Evolutionary conservation across 2,797 vertebrate species (phyloP).

Genomic region (Leptatherina wallacei): DNA sequence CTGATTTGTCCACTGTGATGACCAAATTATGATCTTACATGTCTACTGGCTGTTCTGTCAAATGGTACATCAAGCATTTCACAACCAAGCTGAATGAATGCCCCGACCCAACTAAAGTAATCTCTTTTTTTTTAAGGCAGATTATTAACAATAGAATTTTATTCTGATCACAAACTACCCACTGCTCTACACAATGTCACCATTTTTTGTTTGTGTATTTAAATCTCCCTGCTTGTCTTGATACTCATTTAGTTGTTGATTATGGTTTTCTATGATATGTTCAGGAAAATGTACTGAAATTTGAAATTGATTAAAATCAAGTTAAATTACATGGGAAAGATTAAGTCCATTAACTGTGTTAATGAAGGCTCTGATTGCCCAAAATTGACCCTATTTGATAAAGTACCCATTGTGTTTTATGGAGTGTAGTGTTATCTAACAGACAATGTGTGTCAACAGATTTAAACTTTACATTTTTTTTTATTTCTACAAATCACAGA

Average conservation of each 20-base stretch:
- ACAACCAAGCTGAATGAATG: slow-evolving; percentile 49
- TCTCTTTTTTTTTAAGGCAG: background rate
- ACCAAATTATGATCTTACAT: slow-evolving; percentile 77
- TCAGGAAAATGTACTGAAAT: slow-evolving; percentile 9
- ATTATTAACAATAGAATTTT: slow-evolving; percentile 20
- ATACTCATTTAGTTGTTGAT: slow-evolving; percentile 17
- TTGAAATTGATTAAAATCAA: too few relatives aligned
- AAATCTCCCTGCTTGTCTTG: background rate
- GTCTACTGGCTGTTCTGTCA: slow-evolving; percentile 77
- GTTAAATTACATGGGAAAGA: too few relatives aligned
- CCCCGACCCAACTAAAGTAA: background rate
- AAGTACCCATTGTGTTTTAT: too few relatives aligned
- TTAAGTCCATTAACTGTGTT: too few relatives aligned
- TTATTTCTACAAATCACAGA: background rate
- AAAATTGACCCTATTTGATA: too few relatives aligned
- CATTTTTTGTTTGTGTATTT: too few relatives aligned
- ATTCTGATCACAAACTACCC: too few relatives aligned
- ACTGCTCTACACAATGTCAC: too few relatives aligned
- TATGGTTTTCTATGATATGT: slow-evolving; percentile 26
- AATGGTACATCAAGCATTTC: slow-evolving; percentile 66
- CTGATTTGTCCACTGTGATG: slow-evolving; percentile 79
- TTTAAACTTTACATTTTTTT: background rate
- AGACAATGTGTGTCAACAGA: background rate
- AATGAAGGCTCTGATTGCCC: too few relatives aligned
- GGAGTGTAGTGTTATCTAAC: too few relatives aligned